Evolutionary conservation across 2,888 invertebrate genomes (phyloP).

Genomic region (Mythimna ferrago): DNA sequence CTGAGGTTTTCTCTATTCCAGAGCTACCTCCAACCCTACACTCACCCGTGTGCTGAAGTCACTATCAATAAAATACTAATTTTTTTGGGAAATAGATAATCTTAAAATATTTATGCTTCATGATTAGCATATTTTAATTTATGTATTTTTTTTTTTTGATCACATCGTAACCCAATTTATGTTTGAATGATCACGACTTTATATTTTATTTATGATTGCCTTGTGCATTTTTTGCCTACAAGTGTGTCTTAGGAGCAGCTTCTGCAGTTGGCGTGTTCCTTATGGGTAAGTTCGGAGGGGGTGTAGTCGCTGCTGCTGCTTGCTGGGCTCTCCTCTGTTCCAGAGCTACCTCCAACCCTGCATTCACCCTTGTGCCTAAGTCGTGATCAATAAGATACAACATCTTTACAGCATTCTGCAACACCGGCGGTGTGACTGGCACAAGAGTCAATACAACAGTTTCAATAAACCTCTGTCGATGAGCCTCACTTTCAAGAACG

Average conservation of each 20-base stretch:
- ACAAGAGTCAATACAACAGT: constrained; percentile 27
- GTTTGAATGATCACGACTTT: background rate
- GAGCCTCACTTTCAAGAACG: constrained; percentile 88
- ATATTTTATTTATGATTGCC: constrained; percentile 4
- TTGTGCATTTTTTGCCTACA: background rate
- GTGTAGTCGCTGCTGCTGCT: constrained; percentile 16
- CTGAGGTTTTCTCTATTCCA: constrained; percentile 16
- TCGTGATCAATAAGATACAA: constrained; percentile 94
- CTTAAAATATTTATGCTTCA: background rate
- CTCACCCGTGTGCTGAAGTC: constrained; percentile 93
- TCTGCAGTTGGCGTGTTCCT: constrained; percentile 40
- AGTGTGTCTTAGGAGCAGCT: background rate
- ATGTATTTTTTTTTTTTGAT: too few species aligned
- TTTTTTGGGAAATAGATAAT: constrained; percentile 75
- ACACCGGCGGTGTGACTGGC: constrained; percentile 44
- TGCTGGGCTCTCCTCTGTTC: constrained; percentile 27
- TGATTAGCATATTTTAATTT: background rate
- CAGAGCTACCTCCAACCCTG: constrained; percentile 36
- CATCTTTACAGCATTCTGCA: constrained; percentile 94
- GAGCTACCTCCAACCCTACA: constrained; percentile 33
- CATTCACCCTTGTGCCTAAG: constrained; percentile 92
- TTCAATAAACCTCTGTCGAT: constrained; percentile 56
- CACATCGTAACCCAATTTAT: too few species aligned
- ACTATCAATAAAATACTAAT: constrained; percentile 93
- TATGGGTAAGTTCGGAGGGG: constrained; percentile 10